Base-by-base conservation (phyloP, 2,888 invertebrate genomes). In the Pseudococcus jackbeardsleyi region DNA sequence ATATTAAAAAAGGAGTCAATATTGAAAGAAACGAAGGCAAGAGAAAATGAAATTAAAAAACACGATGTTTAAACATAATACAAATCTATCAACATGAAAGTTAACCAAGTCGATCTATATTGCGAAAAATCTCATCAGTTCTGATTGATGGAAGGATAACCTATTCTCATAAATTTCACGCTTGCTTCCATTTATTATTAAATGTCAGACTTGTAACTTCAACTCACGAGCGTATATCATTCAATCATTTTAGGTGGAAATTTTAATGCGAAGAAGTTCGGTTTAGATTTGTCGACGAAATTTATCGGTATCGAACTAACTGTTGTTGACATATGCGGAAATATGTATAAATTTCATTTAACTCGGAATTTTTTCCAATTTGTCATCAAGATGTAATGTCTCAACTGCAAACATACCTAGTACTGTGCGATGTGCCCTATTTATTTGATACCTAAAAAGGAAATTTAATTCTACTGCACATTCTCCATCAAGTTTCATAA, bases 81-180 rank as follows among this genome's bases (percentile, higher is more conserved):
- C 86, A 77, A 82, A 88, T 79, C 50, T 88, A 82, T 88, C 88
- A 88, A 46, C 88, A 82, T 54, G 39, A 82, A 82, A 79, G 82
- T 82, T 88, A 82, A 72, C 72, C 77, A 26, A 87, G 86, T 87
- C 86, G 46, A 87, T 87, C 77, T 77, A 77, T 39, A 46, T 77
- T 84, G 84, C 48, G 86, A 50, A 82, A 88, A 87, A 88, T 88
- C 54, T 88, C 82, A 79, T 50, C 79, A 82, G 79, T 82, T 88
- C 79, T 88, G 88, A 88, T 79, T 82, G 88, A 88, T 88, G 88
- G 88, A 88, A 79, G 82, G 88, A 88, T 88, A 88, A 88, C 88
- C 42, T 82, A 59, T 88, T 88, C 88, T 88, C 79, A 88, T 88
- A 88, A 88, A 88, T 88, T 88, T 88, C 77, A 54, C 88, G 26